phyloP scores from a whole-genome alignment of 1,140 invertebrate genomes.

The Lethocerus indicus region DNA sequence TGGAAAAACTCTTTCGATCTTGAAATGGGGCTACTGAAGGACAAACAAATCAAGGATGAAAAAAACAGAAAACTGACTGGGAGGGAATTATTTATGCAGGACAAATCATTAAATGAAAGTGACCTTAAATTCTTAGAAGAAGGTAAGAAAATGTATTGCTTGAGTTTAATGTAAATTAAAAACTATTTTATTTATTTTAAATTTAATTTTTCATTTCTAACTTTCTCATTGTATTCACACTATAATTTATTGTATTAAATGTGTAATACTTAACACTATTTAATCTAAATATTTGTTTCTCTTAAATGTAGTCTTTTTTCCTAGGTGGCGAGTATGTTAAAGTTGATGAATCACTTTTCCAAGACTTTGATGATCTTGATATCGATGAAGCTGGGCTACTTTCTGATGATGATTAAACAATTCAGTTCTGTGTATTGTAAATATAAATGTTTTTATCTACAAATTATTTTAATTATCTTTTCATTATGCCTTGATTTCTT shows the following conservation, averaged over 20 bases:
- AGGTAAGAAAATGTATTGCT: constrained; percentile 35
- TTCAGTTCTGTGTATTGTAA: too few relatives aligned
- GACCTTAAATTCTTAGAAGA: constrained; percentile 90
- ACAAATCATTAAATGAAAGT: constrained; percentile 83
- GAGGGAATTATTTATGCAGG: constrained; percentile 78
- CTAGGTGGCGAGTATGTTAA: constrained; percentile 59
- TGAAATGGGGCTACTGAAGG: constrained; percentile 64
- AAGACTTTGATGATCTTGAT: constrained; percentile 81
- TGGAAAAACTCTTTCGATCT: constrained; percentile 92
- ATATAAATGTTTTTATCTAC: too few relatives aligned
- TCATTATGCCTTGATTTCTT: too few relatives aligned
- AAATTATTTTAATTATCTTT: too few relatives aligned
- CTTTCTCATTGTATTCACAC: too few relatives aligned
- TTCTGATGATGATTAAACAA: constrained; percentile 10
- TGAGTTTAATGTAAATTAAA: neutral
- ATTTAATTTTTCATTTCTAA: neutral
- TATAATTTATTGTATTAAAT: neutral
- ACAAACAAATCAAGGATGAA: constrained; percentile 46
- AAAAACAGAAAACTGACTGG: constrained; percentile 44
- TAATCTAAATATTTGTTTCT: constrained; percentile 16
- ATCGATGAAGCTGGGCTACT: constrained; percentile 43
- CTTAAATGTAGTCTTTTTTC: constrained; percentile 27
- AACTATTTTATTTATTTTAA: neutral
- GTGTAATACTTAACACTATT: neutral
- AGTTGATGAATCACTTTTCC: constrained; percentile 86